Conservation (phyloP, 1,140 invertebrate genomes). For the Aphis gossypii region DNA sequence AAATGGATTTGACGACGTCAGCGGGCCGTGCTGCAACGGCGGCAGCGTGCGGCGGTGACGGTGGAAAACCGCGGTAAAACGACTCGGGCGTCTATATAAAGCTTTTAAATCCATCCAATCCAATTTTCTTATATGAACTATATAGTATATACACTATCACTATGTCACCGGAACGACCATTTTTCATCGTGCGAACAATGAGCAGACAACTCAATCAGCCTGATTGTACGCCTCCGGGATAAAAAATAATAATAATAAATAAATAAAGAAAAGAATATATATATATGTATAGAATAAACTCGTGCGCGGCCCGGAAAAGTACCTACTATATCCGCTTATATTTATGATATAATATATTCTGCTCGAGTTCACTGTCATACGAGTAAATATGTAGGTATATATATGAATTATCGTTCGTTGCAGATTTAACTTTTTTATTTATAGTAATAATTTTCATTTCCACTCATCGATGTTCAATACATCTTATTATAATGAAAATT, state of each 20-base stretch:
- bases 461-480: neutral
- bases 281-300: constrained; percentile 15
- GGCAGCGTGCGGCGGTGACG: neutral
- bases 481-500: neutral
- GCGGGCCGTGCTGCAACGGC: neutral
- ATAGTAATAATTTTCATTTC: neutral
- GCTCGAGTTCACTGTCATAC: neutral
- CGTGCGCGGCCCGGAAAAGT: neutral
- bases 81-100: constrained; percentile 58
- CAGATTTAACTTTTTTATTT: neutral
- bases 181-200: constrained; percentile 58
- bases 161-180: constrained; percentile 56
- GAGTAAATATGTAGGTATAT: neutral
- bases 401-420: neutral
- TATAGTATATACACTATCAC: constrained; percentile 49
- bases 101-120: constrained; percentile 58
- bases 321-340: neutral
- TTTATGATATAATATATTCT: constrained; percentile 1
- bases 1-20: constrained; percentile 54
- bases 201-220: constrained; percentile 58
- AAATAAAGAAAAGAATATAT: constrained; percentile 21
- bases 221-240: constrained; percentile 50
- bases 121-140: constrained; percentile 57
- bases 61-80: constrained; percentile 55
- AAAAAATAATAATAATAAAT: constrained; percentile 49